phyloP scores from a whole-genome alignment of 2,113 vertebrate genomes.

The Epinephelus cyanopodus region DNA sequence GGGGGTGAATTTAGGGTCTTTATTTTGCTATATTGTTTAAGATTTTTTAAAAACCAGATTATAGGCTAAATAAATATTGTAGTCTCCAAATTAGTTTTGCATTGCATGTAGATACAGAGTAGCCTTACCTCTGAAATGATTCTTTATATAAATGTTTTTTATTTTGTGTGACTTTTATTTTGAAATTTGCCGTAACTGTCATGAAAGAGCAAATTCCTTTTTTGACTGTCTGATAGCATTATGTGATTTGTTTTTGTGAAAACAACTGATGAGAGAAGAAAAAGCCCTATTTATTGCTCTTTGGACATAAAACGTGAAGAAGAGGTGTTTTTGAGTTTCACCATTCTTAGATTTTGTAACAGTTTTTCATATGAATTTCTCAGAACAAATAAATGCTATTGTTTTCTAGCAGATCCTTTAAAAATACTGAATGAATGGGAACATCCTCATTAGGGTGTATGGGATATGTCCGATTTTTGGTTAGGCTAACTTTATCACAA shows the following conservation, averaged over 20 bases:
- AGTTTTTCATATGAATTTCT: too few relatives aligned
- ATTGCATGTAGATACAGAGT: neutral
- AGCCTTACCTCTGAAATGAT: too few relatives aligned
- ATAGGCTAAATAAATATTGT: neutral
- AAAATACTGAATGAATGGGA: too few relatives aligned
- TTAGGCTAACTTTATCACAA: neutral
- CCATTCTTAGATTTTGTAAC: neutral
- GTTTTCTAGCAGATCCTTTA: neutral
- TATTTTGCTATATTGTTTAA: neutral
- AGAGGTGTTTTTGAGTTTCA: neutral
- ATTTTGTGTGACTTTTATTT: neutral
- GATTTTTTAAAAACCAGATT: neutral
- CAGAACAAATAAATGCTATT: too few relatives aligned
- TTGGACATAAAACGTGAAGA: neutral
- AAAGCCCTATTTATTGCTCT: neutral
- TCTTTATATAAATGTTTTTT: neutral
- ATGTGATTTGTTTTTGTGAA: neutral
- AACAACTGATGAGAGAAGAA: neutral
- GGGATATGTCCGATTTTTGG: neutral
- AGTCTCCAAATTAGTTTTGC: neutral
- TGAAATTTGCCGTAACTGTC: neutral
- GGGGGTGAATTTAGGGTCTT: neutral
- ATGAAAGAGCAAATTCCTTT: neutral
- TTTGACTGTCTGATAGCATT: too few relatives aligned
- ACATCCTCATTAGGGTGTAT: neutral